These are phyloP conservation scores for Danio kyathit DNA, from an alignment of 2,797 vertebrate genomes.

Conservation along the genomic window DNA sequence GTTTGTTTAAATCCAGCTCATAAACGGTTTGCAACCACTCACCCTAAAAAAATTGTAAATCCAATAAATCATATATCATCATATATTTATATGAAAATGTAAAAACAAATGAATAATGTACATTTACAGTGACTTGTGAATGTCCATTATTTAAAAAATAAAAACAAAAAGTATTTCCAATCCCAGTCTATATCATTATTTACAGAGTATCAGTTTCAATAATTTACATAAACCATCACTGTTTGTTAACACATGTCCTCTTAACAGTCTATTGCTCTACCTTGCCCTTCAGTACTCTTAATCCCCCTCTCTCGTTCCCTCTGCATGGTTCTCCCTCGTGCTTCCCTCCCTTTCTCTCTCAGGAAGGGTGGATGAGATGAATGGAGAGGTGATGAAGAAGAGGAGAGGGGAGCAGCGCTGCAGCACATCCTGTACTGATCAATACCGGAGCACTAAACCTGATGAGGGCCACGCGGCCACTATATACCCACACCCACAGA, in stretches of 20 bases:
- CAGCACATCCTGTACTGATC: slow-evolving; percentile 80
- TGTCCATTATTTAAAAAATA: no score
- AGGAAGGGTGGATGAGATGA: slow-evolving; percentile 58
- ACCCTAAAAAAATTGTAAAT: no score
- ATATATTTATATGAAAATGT: no score
- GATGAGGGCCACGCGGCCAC: slow-evolving; percentile 71
- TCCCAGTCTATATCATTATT: background rate
- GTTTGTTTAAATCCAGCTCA: no score
- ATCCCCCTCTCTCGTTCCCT: slow-evolving; percentile 8
- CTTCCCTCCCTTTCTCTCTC: background rate
- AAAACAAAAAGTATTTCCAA: background rate
- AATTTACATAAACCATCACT: background rate
- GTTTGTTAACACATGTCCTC: background rate
- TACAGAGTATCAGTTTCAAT: no score
- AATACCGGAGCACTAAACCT: slow-evolving; percentile 81
- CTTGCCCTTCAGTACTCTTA: background rate
- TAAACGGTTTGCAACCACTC: no score
- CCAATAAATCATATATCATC: no score
- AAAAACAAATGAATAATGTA: no score
- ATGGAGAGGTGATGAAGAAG: slow-evolving; percentile 64
- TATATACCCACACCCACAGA: slow-evolving; percentile 48
- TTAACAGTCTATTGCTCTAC: background rate
- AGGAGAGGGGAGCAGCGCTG: slow-evolving; percentile 61
- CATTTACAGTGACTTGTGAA: no score
- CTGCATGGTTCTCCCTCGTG: background rate